phyloP scores from a whole-genome alignment of 2,113 vertebrate genomes.

The Mobula hypostoma region DNA sequence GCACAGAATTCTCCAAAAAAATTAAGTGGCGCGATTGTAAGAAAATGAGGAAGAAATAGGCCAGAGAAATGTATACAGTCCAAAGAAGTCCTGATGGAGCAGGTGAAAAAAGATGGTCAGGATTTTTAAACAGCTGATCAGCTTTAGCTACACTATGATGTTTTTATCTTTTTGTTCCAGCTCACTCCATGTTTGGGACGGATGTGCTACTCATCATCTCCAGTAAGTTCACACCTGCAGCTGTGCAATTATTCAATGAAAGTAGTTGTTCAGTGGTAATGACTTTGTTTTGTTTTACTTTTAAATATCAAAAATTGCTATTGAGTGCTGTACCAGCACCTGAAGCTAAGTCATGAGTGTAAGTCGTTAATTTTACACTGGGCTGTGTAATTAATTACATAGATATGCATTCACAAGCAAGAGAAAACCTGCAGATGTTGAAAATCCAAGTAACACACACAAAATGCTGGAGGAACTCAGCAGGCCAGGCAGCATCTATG shows the following conservation, averaged over 20 bases:
- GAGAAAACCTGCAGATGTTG: no score
- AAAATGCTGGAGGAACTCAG: no score
- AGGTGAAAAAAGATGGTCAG: background rate
- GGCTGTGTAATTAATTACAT: no score
- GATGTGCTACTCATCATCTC: slow-evolving; percentile 56
- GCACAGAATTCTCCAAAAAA: no score
- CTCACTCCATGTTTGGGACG: slow-evolving; percentile 48
- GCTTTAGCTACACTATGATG: background rate
- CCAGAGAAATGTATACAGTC: background rate
- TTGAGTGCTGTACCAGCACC: background rate
- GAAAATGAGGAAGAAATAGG: no score
- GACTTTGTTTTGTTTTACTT: background rate
- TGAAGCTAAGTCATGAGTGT: background rate
- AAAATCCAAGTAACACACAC: no score
- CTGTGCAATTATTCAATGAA: no score
- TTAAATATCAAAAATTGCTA: no score
- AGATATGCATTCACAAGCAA: background rate
- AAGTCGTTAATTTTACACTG: background rate
- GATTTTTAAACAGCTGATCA: background rate
- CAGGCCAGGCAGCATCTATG: no score
- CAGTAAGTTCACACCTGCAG: slow-evolving; percentile 46
- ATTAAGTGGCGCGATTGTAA: no score
- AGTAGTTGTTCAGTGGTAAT: background rate
- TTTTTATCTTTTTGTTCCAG: slow-evolving; percentile 44
- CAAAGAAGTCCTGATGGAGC: no score